phyloP scores from a whole-genome alignment of 2,888 invertebrate genomes.

The Romanomermis culicivorax region DNA sequence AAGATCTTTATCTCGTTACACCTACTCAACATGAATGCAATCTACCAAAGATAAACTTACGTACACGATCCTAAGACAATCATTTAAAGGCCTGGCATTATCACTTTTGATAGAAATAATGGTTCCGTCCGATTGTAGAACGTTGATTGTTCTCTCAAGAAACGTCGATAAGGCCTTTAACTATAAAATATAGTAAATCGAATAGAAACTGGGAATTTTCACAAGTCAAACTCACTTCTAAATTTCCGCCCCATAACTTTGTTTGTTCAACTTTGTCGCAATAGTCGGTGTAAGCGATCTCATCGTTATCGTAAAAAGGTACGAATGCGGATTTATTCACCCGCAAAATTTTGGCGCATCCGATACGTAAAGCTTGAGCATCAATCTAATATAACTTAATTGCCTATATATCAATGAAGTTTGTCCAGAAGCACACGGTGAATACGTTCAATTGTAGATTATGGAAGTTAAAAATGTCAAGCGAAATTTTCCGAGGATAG shows the following conservation, averaged over 20 bases:
- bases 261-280: not conserved
- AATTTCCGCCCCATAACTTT: not conserved
- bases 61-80: too few relatives aligned
- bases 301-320: not conserved
- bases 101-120: too few relatives aligned
- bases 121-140: not conserved
- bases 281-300: not conserved
- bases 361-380: not conserved
- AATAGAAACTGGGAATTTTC: not conserved
- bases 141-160: not conserved
- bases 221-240: not conserved
- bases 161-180: not conserved
- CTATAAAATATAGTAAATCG: not conserved
- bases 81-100: too few relatives aligned
- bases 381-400: not conserved
- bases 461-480: too few relatives aligned
- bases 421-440: too few relatives aligned
- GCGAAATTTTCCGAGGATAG: too few relatives aligned
- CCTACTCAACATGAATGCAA: too few relatives aligned
- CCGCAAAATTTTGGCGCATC: not conserved
- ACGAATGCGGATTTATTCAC: not conserved
- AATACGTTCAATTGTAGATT: too few relatives aligned
- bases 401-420: too few relatives aligned
- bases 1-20: too few relatives aligned
- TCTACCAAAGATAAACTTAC: too few relatives aligned